Conservation (phyloP, 2,888 invertebrate genomes). For the Argyra leucocephala region DNA sequence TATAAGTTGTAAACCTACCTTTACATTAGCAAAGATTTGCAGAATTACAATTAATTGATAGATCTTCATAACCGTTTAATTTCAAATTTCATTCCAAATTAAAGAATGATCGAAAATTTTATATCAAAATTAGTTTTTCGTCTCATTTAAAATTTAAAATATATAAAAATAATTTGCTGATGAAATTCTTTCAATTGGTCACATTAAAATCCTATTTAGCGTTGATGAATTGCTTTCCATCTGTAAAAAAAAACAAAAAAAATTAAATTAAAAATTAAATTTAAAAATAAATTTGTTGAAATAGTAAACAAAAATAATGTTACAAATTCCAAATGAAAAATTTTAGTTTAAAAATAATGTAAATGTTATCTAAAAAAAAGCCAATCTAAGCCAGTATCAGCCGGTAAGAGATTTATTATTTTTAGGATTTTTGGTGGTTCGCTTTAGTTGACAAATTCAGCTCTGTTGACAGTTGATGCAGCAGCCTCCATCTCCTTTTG, state of each 20-base stretch:
- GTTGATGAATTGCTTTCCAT: not conserved
- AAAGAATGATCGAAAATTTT: conserved; percentile 1
- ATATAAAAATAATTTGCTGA: not conserved
- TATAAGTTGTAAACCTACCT: not conserved
- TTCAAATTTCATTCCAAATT: not conserved
- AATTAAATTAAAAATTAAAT: too few relatives aligned
- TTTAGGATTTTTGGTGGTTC: too few relatives aligned
- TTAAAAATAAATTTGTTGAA: too few relatives aligned
- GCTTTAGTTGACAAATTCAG: too few relatives aligned
- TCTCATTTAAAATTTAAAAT: conserved; percentile 6
- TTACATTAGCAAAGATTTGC: conserved; percentile 2
- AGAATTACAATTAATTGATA: not conserved
- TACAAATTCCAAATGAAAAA: too few relatives aligned
- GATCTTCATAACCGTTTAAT: not conserved
- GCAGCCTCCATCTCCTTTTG: too few relatives aligned
- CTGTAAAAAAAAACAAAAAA: not conserved
- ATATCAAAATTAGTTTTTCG: not conserved
- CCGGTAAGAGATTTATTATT: too few relatives aligned
- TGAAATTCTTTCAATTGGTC: not conserved
- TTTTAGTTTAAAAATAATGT: too few relatives aligned
- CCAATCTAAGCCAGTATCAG: too few relatives aligned
- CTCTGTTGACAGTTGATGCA: too few relatives aligned
- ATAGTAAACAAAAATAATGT: too few relatives aligned
- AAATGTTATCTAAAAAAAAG: too few relatives aligned
- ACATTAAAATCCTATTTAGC: not conserved